A percentile compares a stretch with the other conserved stretches of the same genome.
phyloP scores from a whole-genome alignment of 1,140 invertebrate genomes.

The Anagrus nilaparvatae region DNA sequence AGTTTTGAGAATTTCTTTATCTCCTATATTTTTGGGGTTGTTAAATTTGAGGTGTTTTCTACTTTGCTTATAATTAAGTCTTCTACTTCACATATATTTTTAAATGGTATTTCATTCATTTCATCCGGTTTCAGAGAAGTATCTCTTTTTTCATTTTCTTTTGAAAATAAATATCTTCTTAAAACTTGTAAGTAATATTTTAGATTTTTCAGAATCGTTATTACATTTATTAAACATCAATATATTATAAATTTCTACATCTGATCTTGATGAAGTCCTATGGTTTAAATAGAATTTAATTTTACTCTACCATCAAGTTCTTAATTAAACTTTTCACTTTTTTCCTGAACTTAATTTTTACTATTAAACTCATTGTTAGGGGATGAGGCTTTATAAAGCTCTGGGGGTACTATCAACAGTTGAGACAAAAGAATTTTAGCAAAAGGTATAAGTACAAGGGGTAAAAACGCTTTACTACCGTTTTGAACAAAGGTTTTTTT shows the following conservation, averaged over 20 bases:
- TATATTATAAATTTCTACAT: slow-evolving; percentile 12
- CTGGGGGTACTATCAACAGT: slow-evolving; percentile 8
- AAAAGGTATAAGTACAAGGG: neutral
- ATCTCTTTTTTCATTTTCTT: neutral
- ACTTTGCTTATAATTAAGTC: too few relatives aligned
- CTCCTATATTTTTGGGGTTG: too few relatives aligned
- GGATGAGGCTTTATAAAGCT: too few relatives aligned
- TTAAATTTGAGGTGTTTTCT: too few relatives aligned
- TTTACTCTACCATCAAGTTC: neutral
- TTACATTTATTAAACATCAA: slow-evolving; percentile 4
- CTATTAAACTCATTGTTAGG: too few relatives aligned
- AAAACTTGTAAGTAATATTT: slow-evolving; percentile 8
- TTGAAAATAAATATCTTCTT: slow-evolving; percentile 5
- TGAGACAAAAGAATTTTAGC: neutral
- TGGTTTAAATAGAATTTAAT: slow-evolving; percentile 9
- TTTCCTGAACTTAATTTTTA: neutral
- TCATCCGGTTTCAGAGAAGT: too few relatives aligned
- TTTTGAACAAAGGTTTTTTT: slow-evolving; percentile 2
- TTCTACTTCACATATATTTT: too few relatives aligned
- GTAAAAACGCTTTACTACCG: slow-evolving; percentile 4
- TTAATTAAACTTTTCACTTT: neutral
- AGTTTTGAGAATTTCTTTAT: too few relatives aligned
- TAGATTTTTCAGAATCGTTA: slow-evolving; percentile 10
- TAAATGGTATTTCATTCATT: too few relatives aligned
- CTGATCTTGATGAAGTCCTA: slow-evolving; percentile 7